Percentiles rank a stretch among this genome's conserved stretches.
phyloP scores from a whole-genome alignment of 2,888 invertebrate genomes.

The Entomobrya multifasciata region DNA sequence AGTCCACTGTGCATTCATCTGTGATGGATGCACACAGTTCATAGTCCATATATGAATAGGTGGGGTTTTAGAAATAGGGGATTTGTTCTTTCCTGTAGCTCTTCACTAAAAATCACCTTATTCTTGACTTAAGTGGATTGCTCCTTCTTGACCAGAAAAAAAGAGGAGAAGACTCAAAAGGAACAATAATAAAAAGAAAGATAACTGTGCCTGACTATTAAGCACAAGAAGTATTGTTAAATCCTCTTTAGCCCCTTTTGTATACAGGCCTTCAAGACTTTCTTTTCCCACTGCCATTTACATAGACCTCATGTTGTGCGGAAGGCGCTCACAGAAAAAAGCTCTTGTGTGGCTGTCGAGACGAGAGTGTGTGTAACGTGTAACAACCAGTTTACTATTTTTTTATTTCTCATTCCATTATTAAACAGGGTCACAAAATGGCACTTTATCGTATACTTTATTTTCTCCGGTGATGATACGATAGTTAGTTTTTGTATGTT shows the following conservation, averaged over 20 bases:
- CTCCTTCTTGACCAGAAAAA: constrained; percentile 33
- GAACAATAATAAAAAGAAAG: constrained; percentile 11
- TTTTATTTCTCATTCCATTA: no score
- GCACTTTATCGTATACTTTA: background rate
- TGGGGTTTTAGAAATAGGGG: background rate
- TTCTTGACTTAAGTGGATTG: constrained; percentile 26
- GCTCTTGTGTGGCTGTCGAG: no score
- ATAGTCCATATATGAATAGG: constrained; percentile 24
- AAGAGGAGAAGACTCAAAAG: background rate
- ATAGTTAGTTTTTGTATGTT: no score
- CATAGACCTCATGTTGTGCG: background rate
- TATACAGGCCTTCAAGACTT: background rate
- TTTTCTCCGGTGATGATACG: constrained; percentile 3
- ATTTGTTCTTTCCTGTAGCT: background rate
- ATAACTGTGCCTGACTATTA: constrained; percentile 33
- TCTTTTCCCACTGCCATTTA: background rate
- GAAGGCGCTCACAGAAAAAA: background rate
- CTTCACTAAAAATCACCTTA: background rate
- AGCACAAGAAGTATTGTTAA: constrained; percentile 8
- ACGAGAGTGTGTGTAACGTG: no score
- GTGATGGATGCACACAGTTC: constrained; percentile 40
- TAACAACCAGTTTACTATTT: no score
- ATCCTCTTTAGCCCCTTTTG: constrained; percentile 23
- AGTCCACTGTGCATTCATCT: background rate
- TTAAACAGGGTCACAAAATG: no score